Evolutionary conservation across 2,888 invertebrate genomes (phyloP).

Genomic region (Nudaria mundana): DNA sequence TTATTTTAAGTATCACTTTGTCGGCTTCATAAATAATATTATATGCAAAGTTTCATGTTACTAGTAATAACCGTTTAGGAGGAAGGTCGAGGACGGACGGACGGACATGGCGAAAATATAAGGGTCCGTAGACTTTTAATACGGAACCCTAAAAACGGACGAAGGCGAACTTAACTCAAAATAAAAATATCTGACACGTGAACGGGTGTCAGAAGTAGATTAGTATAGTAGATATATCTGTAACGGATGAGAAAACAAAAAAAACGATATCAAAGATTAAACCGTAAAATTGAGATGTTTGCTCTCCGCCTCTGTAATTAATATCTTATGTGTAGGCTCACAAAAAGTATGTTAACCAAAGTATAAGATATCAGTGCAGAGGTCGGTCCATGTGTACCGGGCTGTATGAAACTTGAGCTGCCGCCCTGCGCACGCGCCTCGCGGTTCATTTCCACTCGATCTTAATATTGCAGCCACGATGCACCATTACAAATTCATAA

Average conservation of each 20-base stretch:
- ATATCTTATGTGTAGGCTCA: constrained; percentile 63
- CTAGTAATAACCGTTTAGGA: too few species aligned
- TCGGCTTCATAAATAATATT: too few species aligned
- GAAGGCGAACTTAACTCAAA: background rate
- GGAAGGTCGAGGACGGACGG: too few species aligned
- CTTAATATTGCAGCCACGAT: constrained; percentile 71
- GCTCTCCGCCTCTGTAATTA: constrained; percentile 70
- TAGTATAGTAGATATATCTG: constrained; percentile 22
- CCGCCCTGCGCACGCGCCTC: constrained; percentile 64
- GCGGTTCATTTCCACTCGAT: constrained; percentile 73
- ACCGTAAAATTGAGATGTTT: constrained; percentile 65
- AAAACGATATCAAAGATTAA: constrained; percentile 37
- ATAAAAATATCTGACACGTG: background rate
- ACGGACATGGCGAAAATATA: too few species aligned
- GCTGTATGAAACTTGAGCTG: constrained; percentile 52
- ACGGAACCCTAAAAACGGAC: too few species aligned
- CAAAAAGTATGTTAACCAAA: constrained; percentile 51
- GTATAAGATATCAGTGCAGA: constrained; percentile 38
- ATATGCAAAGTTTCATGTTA: too few species aligned
- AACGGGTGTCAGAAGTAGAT: constrained; percentile 7
- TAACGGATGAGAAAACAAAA: constrained; percentile 36
- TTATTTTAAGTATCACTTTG: too few species aligned
- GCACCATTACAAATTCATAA: constrained; percentile 74
- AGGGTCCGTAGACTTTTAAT: too few species aligned
- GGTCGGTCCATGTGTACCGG: constrained; percentile 37